A percentile compares a stretch with the other conserved stretches of the same genome.
These are phyloP conservation scores for Boloria euphrosyne DNA, from an alignment of 2,888 invertebrate genomes.

Conservation along the genomic window DNA sequence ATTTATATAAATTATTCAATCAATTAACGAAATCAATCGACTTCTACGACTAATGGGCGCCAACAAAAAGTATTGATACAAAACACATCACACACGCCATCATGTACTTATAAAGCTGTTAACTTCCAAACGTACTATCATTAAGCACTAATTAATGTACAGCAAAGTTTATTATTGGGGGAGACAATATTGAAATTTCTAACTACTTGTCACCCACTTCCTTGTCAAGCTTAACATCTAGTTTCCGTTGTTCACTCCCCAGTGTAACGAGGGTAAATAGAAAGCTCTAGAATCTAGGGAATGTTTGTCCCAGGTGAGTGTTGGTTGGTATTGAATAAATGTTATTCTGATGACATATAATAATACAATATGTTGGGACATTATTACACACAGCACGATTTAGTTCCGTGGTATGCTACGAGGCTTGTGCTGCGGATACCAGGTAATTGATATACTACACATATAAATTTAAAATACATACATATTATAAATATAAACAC, in stretches of 20 bases:
- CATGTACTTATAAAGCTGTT: background rate
- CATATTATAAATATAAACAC: too few relatives aligned
- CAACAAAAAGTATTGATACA: background rate
- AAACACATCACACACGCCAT: background rate
- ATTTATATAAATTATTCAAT: too few relatives aligned
- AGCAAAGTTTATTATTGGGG: constrained; percentile 13
- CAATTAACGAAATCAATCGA: too few relatives aligned
- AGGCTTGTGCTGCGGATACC: too few relatives aligned
- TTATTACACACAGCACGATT: too few relatives aligned
- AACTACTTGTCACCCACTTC: constrained; percentile 2
- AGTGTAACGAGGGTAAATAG: background rate
- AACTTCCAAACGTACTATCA: constrained; percentile 6
- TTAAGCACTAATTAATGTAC: constrained; percentile 10
- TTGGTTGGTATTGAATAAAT: background rate
- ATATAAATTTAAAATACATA: too few relatives aligned
- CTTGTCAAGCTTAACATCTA: constrained; percentile 4
- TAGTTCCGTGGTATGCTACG: too few relatives aligned
- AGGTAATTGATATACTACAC: too few relatives aligned
- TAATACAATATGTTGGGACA: too few relatives aligned
- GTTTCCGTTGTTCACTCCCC: background rate
- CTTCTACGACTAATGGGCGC: too few relatives aligned
- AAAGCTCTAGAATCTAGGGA: background rate
- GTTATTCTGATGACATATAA: too few relatives aligned
- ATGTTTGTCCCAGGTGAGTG: background rate
- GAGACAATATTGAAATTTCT: constrained; percentile 18